Conservation (phyloP, 2,797 vertebrate species). For the Nothura maculosa region DNA sequence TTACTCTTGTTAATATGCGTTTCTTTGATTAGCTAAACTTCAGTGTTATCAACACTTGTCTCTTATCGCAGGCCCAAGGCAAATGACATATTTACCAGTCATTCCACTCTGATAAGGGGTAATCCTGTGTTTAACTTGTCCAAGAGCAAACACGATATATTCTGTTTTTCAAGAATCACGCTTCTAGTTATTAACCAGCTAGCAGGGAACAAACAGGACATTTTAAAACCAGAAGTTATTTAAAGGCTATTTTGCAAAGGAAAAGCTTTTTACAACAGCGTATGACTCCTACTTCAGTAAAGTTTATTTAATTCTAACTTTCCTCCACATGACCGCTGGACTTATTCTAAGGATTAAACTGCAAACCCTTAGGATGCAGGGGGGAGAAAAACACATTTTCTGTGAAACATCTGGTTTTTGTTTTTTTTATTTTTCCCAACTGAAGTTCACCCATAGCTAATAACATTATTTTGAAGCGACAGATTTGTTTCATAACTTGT, state of each 20-base stretch:
- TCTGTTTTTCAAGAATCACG: slow-evolving; percentile 73
- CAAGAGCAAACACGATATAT: slow-evolving; percentile 81
- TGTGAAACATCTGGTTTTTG: slow-evolving; percentile 32
- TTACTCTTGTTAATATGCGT: slow-evolving; percentile 76
- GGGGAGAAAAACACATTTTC: background rate
- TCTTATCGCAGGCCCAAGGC: slow-evolving; percentile 78
- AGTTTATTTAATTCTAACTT: slow-evolving; percentile 50
- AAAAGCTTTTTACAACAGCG: background rate
- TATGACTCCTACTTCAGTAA: background rate
- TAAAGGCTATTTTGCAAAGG: background rate
- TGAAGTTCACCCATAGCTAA: background rate
- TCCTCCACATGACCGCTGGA: background rate
- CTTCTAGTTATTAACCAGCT: slow-evolving; percentile 74
- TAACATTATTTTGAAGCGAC: background rate
- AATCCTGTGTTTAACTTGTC: slow-evolving; percentile 84
- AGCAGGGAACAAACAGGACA: slow-evolving; percentile 39
- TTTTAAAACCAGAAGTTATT: slow-evolving; percentile 27
- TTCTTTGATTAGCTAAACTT: slow-evolving; percentile 81
- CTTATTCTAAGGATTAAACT: slow-evolving; percentile 23
- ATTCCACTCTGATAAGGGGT: slow-evolving; percentile 80
- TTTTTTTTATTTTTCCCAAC: background rate
- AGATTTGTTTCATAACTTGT: background rate
- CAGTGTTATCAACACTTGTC: slow-evolving; percentile 77
- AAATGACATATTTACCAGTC: slow-evolving; percentile 82
- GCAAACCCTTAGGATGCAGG: background rate